Percentiles rank a stretch among this genome's conserved stretches.
These are phyloP conservation scores for Caranx melampygus DNA, from an alignment of 2,113 vertebrate species.

Conservation along the genomic window DNA sequence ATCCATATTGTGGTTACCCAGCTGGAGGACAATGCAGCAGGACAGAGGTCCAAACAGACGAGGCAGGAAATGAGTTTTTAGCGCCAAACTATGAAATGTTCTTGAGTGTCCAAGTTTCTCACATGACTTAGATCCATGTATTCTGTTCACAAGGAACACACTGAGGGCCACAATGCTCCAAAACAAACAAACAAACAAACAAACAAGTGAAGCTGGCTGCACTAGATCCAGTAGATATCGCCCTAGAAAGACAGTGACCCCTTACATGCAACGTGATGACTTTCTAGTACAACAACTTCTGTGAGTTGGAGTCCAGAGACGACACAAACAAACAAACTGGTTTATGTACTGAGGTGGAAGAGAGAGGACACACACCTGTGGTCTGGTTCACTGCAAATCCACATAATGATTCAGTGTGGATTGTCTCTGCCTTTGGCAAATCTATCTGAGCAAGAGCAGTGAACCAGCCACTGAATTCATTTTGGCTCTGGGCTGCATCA, in stretches of 20 bases:
- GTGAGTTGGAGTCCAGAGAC: too few species aligned
- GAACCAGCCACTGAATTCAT: not conserved
- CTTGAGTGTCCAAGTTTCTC: not conserved
- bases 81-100: not conserved
- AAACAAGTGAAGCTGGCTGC: not conserved
- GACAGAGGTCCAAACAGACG: not conserved
- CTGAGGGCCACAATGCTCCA: not conserved
- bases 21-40: not conserved
- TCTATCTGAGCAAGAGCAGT: not conserved
- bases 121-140: not conserved
- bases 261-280: not conserved
- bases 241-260: not conserved
- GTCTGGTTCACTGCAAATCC: not conserved
- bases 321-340: not conserved
- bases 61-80: not conserved
- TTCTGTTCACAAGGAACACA: not conserved
- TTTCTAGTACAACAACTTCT: not conserved
- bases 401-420: not conserved
- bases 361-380: not conserved
- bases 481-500: not conserved
- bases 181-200: not conserved
- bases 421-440: not conserved
- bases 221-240: not conserved
- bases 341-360: not conserved
- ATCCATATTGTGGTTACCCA: not conserved